Conservation (phyloP, 1,140 invertebrate genomes). For the Aphis gossypii region DNA sequence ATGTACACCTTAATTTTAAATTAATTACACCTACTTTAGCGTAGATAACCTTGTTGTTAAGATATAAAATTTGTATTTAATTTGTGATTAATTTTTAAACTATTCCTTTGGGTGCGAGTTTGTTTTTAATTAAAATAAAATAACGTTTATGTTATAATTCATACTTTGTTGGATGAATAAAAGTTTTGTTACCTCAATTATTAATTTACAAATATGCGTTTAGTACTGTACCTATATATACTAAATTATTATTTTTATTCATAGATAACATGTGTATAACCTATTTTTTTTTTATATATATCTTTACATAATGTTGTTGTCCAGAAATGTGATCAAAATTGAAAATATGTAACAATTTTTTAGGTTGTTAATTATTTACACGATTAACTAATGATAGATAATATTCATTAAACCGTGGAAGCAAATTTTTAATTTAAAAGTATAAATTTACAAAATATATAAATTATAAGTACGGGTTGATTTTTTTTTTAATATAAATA, state of each 20-base stretch:
- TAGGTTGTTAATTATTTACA: too few relatives aligned
- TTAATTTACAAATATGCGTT: not conserved
- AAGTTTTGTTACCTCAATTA: not conserved
- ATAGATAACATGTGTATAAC: not conserved
- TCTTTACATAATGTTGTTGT: not conserved
- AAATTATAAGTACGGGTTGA: not conserved
- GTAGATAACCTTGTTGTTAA: not conserved
- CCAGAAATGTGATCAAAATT: not conserved
- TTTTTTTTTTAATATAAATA: not conserved
- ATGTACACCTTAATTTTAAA: constrained; percentile 33
- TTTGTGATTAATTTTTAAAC: constrained; percentile 25
- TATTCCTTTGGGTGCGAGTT: not conserved
- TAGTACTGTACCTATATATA: not conserved
- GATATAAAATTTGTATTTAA: not conserved
- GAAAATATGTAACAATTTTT: not conserved
- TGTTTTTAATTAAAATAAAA: not conserved
- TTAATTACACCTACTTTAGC: constrained; percentile 22
- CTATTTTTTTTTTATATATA: not conserved
- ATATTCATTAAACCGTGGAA: not conserved
- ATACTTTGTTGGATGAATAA: not conserved
- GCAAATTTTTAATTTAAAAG: not conserved
- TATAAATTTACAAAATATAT: not conserved
- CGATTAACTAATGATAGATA: not conserved
- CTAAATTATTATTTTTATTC: not conserved
- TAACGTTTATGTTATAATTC: not conserved